These are phyloP conservation scores for Pterocles burchelli DNA, from an alignment of 2,113 vertebrate species.

Conservation along the genomic window DNA sequence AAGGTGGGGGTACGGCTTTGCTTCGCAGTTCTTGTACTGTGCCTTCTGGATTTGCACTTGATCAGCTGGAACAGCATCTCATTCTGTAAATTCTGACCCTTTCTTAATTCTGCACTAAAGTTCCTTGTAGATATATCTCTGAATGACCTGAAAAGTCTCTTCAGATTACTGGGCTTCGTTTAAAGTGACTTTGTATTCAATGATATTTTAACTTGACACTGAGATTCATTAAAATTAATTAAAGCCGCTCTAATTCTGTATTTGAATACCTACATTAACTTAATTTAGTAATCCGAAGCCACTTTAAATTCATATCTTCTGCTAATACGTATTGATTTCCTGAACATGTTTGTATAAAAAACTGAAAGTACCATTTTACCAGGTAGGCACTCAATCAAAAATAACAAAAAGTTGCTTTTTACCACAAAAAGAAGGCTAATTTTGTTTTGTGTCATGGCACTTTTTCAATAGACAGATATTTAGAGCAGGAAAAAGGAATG, in stretches of 20 bases:
- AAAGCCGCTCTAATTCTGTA: background rate
- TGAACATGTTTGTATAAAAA: background rate
- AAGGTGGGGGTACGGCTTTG: accelerated
- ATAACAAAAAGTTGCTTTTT: background rate
- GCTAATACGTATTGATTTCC: background rate
- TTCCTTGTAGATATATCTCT: background rate
- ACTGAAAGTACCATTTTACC: background rate
- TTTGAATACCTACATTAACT: background rate
- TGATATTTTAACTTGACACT: background rate
- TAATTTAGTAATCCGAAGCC: background rate
- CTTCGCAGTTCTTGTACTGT: background rate
- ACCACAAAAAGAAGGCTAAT: background rate
- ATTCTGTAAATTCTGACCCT: background rate
- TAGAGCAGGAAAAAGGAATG: background rate
- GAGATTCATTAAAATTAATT: background rate
- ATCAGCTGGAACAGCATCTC: background rate
- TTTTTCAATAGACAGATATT: background rate
- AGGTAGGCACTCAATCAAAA: background rate
- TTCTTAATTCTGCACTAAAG: background rate
- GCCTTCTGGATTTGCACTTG: background rate
- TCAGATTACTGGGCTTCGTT: background rate
- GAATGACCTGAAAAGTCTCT: background rate
- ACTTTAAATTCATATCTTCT: background rate
- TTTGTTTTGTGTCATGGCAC: accelerated
- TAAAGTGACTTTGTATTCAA: background rate